These are phyloP conservation scores for Mesocricetus auratus DNA, from an alignment of 2,113 vertebrate genomes.

Conservation along the genomic window DNA sequence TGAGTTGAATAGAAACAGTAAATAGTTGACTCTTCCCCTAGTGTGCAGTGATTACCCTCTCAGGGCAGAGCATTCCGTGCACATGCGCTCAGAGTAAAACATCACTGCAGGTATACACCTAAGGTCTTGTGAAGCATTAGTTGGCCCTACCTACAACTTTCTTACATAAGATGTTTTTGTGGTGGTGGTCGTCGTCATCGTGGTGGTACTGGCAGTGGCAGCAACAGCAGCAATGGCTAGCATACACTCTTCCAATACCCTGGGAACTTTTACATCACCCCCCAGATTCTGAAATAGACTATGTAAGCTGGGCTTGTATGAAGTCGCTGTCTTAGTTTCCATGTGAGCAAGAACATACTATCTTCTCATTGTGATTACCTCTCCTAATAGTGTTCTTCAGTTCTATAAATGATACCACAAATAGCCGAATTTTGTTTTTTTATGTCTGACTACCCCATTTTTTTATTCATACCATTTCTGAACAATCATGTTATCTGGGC, in stretches of 20 bases:
- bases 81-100: background rate
- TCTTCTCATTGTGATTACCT: background rate
- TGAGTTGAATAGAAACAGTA: background rate
- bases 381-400: background rate
- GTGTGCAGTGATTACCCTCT: background rate
- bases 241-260: background rate
- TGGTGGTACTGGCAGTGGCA: background rate
- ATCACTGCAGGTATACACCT: background rate
- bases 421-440: background rate
- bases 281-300: background rate
- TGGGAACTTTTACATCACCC: background rate
- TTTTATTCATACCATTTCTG: background rate
- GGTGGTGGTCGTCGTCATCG: accelerated
- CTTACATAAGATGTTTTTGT: background rate
- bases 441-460: background rate
- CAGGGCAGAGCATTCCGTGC: background rate
- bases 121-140: background rate
- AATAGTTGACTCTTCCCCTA: background rate
- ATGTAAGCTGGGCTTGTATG: background rate
- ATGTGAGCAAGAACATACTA: background rate
- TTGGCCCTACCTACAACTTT: background rate
- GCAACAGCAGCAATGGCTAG: background rate
- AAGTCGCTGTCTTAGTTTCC: background rate
- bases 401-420: background rate
- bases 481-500: background rate